These are phyloP conservation scores for Dromococcyx pavoninus DNA, from an alignment of 2,797 vertebrate genomes.

Conservation along the genomic window DNA sequence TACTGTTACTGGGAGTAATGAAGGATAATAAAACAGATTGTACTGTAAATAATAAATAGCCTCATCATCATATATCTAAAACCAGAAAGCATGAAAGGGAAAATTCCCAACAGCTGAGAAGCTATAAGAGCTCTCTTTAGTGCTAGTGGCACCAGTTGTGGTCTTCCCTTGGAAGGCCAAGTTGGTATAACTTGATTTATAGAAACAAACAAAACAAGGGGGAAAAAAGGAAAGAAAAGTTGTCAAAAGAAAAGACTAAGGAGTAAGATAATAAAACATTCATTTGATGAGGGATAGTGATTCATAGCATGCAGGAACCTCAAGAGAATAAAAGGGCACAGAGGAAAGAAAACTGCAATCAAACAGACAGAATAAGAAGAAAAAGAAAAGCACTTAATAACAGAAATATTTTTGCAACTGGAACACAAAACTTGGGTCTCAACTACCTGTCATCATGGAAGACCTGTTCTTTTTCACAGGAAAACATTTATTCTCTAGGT, in stretches of 20 bases:
- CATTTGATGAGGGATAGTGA: background rate
- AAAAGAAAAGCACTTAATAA: background rate
- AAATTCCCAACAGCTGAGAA: background rate
- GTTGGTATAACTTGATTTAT: background rate
- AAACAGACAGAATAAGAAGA: background rate
- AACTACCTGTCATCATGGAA: background rate
- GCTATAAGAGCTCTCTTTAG: background rate
- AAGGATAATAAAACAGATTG: slow-evolving; percentile 27
- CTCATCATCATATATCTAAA: slow-evolving; percentile 20
- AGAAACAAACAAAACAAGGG: background rate
- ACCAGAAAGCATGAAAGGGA: background rate
- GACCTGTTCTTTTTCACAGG: slow-evolving; percentile 2
- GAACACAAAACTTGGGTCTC: background rate
- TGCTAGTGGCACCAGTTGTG: background rate
- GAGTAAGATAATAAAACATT: background rate
- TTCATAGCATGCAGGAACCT: background rate
- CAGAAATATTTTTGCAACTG: slow-evolving; percentile 45
- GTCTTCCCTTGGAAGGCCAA: background rate
- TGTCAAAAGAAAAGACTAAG: background rate
- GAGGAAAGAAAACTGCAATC: background rate
- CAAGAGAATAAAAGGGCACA: background rate
- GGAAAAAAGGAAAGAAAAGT: background rate
- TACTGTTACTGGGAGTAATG: background rate
- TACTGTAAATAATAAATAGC: slow-evolving; percentile 63
- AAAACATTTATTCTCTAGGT: background rate